phyloP scores from a whole-genome alignment of 2,888 invertebrate species.

The Microctonus brassicae region DNA sequence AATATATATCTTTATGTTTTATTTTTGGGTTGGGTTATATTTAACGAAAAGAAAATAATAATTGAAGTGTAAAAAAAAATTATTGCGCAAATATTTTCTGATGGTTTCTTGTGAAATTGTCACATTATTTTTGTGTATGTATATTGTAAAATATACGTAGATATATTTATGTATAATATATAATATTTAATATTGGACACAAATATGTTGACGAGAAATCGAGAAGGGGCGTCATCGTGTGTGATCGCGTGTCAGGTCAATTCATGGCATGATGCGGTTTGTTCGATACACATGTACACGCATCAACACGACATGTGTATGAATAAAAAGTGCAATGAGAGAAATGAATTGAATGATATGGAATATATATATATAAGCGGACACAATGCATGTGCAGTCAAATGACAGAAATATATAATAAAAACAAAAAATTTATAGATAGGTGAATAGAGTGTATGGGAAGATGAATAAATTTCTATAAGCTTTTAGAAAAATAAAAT shows the following conservation, averaged over 20 bases:
- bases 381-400: too few relatives aligned
- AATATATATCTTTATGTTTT: neutral
- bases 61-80: neutral
- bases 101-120: conserved; percentile 11
- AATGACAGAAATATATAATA: too few relatives aligned
- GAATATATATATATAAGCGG: too few relatives aligned
- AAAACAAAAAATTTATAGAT: too few relatives aligned
- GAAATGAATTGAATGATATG: neutral
- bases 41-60: too few relatives aligned
- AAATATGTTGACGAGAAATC: neutral
- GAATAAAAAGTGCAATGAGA: neutral
- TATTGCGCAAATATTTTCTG: conserved; percentile 16
- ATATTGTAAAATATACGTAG: too few relatives aligned
- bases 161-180: neutral
- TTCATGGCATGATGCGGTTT: conserved; percentile 16
- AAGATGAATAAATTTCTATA: neutral
- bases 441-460: too few relatives aligned
- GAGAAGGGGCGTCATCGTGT: neutral
- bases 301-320: neutral
- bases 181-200: too few relatives aligned
- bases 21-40: too few relatives aligned
- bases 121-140: too few relatives aligned
- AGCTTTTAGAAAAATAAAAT: neutral
- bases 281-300: neutral
- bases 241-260: conserved; percentile 23